These are phyloP conservation scores for Tricholauxania praeusta DNA, from an alignment of 2,888 invertebrate species.

Conservation along the genomic window DNA sequence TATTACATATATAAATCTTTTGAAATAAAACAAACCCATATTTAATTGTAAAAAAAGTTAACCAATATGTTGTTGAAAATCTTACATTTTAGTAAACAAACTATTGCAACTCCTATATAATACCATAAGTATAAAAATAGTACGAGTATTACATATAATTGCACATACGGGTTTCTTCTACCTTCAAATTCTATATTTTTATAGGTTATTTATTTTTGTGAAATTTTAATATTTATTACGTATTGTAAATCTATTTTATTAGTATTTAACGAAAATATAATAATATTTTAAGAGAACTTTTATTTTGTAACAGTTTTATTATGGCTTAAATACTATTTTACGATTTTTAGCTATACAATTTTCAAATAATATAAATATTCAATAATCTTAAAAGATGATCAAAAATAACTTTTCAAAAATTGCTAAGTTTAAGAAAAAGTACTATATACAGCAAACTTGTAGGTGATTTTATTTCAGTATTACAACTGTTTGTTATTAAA, in stretches of 20 bases:
- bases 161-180: slow-evolving; percentile 28
- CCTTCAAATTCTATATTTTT: slow-evolving; percentile 24
- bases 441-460: no score
- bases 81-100: no score
- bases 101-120: no score
- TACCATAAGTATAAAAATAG: no score
- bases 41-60: background rate
- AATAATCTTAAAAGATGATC: no score
- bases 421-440: no score
- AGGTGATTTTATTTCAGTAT: no score
- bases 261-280: background rate
- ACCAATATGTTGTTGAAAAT: slow-evolving; percentile 5
- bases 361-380: no score
- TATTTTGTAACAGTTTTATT: slow-evolving; percentile 6
- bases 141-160: background rate
- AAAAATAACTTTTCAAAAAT: background rate
- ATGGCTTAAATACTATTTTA: background rate
- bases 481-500: no score
- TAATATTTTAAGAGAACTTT: slow-evolving; percentile 8
- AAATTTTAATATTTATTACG: background rate
- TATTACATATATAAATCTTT: no score
- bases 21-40: background rate
- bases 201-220: slow-evolving; percentile 17
- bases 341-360: no score
- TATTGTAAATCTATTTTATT: background rate